These are phyloP conservation scores for Hippocampus guttulatus DNA, from an alignment of 2,113 vertebrate species.

Conservation along the genomic window DNA sequence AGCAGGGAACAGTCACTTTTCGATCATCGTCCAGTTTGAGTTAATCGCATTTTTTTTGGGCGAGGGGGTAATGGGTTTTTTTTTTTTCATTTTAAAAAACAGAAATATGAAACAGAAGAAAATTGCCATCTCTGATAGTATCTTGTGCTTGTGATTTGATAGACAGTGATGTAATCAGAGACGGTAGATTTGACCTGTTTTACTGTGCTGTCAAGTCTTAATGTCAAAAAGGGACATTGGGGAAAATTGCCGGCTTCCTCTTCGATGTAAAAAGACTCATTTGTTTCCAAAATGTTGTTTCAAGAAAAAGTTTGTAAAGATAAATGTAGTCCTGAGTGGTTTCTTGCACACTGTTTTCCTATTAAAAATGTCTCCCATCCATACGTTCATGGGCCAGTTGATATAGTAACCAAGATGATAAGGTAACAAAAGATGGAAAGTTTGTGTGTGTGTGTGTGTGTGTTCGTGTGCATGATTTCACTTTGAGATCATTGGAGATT, in stretches of 20 bases:
- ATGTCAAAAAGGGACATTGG: no score
- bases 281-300: not conserved
- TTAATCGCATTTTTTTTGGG: no score
- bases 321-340: no score
- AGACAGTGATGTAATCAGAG: no score
- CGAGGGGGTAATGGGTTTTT: not conserved
- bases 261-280: no score
- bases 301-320: not conserved
- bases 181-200: no score
- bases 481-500: conserved; percentile 29
- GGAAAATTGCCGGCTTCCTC: no score
- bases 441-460: not conserved
- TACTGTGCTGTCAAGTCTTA: no score
- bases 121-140: no score
- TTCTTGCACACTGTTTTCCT: not conserved
- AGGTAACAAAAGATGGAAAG: not conserved
- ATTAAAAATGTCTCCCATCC: not conserved
- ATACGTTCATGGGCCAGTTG: not conserved
- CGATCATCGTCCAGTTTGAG: not conserved
- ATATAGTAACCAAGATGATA: not conserved
- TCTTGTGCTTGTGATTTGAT: no score
- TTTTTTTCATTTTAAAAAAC: no score
- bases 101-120: no score
- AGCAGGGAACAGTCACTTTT: conserved; percentile 7
- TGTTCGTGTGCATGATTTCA: conserved; percentile 38